Base-by-base conservation (phyloP, 2,888 invertebrate species). In the Caenorhabditis virilis region DNA sequence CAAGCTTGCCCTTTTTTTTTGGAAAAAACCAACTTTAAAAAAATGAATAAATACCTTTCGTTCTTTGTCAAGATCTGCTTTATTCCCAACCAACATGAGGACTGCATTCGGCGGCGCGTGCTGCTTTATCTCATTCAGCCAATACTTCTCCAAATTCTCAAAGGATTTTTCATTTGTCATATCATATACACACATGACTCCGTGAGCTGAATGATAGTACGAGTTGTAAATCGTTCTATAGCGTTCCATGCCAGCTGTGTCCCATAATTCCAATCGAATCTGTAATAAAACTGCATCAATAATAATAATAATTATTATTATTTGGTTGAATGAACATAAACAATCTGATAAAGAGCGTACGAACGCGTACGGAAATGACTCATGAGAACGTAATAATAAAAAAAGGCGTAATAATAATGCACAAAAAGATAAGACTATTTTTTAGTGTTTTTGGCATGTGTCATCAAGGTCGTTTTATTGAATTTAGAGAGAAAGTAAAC, bases 181-280 rank as follows among this genome's bases (percentile, higher is more conserved):
- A 58, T 83, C 83, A 62, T 81, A 83, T 4, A 83, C 83, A 56
- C 82, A 82, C 76, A 83, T 82, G 5, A 83, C 82, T 15, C 83
- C 83, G 55, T 83, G 83, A 0, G 83, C 83, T 13, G 83, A 83
- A 55, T 83, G 83, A 61, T 83, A 83, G 53, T 83, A 83, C 7
- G 80, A 80, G 52, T 83, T 83, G 73, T 83, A 83, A 41, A 83
- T 83, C 7, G 83, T 83, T 39, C 83, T 62, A 45, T 63, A 78
- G 38, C 80, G 43, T 42, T 83, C 82, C 80, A 82, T 82, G 18
- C 82, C 82, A 26, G 82, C 82, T 7, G 82, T 82, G 50, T 82
- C 82, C 76, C 76, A 78, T 13, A 78, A 62, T 56, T 78, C 78
- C 47, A 78, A 64, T 54, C 78, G 62, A 48, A 78, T 72, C 66